Percentiles rank a stretch among this genome's conserved stretches.
These are phyloP conservation scores for Drosophila lacertosa DNA, from an alignment of 1,140 invertebrate genomes.

Conservation along the genomic window DNA sequence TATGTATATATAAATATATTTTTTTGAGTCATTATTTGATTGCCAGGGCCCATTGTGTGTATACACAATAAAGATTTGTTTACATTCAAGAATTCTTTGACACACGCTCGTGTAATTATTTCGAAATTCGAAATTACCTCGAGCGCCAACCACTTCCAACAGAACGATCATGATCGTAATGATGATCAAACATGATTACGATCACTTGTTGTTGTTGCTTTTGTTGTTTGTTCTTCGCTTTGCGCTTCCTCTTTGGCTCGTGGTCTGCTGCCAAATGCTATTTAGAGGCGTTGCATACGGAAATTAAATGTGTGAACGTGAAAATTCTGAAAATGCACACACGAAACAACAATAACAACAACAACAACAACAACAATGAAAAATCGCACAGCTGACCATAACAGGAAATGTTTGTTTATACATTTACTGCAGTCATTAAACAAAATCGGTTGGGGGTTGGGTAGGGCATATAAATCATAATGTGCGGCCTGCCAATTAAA, in stretches of 20 bases:
- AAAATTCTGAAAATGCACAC: conserved; percentile 36
- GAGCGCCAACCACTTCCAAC: conserved; percentile 36
- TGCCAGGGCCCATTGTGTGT: conserved; percentile 16
- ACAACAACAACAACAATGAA: conserved; percentile 32
- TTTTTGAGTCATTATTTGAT: conserved; percentile 36
- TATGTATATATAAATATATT: too few relatives aligned
- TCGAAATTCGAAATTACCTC: conserved; percentile 74
- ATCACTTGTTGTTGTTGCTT: conserved; percentile 16
- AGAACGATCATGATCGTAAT: conserved; percentile 2
- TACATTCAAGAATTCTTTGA: conserved; percentile 57
- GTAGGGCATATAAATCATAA: conserved; percentile 45
- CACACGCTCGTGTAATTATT: conserved; percentile 71
- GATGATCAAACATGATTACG: conserved; percentile 51
- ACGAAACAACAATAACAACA: conserved; percentile 17
- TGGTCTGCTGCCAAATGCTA: conserved; percentile 74
- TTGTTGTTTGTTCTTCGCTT: conserved; percentile 50
- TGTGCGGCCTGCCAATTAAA: conserved; percentile 63
- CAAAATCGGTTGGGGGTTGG: too few relatives aligned
- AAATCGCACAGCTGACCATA: conserved; percentile 32
- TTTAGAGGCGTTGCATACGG: conserved; percentile 72
- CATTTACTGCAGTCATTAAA: conserved; percentile 53
- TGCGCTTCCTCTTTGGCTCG: conserved; percentile 77
- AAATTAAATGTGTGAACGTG: conserved; percentile 57
- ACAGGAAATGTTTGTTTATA: conserved; percentile 58
- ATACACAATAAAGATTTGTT: conserved; percentile 34